Evolutionary conservation across 2,113 vertebrate species (phyloP).

Genomic region (Pomatorhinus ruficollis): DNA sequence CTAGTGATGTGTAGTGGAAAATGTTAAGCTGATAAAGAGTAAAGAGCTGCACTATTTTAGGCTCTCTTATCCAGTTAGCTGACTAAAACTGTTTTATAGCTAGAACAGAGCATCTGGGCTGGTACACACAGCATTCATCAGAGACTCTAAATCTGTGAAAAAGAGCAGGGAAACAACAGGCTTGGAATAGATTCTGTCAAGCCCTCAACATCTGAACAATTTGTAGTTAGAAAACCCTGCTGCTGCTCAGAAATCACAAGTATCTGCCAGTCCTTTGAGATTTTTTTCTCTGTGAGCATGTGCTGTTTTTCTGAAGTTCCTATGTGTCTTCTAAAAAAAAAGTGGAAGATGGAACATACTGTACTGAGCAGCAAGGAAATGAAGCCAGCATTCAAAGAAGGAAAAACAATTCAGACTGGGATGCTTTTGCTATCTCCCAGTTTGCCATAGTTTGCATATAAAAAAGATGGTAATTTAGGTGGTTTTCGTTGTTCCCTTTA

Average conservation of each 20-base stretch:
- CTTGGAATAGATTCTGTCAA: slow-evolving; percentile 64
- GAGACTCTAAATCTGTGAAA: slow-evolving; percentile 49
- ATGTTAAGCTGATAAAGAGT: slow-evolving; percentile 71
- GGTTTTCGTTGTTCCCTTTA: background rate
- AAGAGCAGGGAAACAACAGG: slow-evolving; percentile 59
- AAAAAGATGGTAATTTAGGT: background rate
- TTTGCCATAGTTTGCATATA: background rate
- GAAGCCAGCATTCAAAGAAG: background rate
- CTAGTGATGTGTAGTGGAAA: slow-evolving; percentile 51
- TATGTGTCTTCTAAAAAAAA: slow-evolving; percentile 36
- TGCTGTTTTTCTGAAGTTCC: slow-evolving; percentile 69
- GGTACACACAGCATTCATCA: slow-evolving; percentile 57
- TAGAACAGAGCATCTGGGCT: slow-evolving; percentile 58
- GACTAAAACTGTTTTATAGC: slow-evolving; percentile 68
- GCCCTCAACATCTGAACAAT: slow-evolving; percentile 63
- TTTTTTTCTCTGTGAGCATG: slow-evolving; percentile 45
- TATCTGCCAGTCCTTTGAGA: slow-evolving; percentile 48
- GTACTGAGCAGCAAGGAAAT: background rate
- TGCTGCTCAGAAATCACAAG: slow-evolving; percentile 56
- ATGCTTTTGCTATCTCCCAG: background rate
- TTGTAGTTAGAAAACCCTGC: slow-evolving; percentile 56
- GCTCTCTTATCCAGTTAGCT: slow-evolving; percentile 72
- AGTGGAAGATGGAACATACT: slow-evolving; percentile 22
- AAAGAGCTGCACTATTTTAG: slow-evolving; percentile 71
- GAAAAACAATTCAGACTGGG: background rate